phyloP scores from a whole-genome alignment of 2,888 invertebrate species.

The Mermis nigrescens region DNA sequence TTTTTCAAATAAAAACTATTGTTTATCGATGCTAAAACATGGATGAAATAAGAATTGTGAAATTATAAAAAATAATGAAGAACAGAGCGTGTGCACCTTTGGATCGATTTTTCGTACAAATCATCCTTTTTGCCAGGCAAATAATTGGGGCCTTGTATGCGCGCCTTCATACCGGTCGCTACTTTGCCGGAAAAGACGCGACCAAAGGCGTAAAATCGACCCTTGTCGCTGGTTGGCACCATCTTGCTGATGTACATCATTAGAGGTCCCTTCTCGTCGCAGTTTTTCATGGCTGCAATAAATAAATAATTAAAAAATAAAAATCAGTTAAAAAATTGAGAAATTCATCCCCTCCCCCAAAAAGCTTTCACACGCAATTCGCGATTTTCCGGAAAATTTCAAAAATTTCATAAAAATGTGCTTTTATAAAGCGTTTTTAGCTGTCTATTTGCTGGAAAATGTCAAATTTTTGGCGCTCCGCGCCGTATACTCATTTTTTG shows the following conservation, averaged over 20 bases:
- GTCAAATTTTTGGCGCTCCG: too few relatives aligned
- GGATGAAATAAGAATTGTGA: background rate
- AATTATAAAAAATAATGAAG: background rate
- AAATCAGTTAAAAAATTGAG: too few relatives aligned
- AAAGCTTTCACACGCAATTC: too few relatives aligned
- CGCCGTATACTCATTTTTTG: too few relatives aligned
- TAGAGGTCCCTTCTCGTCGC: constrained; percentile 85
- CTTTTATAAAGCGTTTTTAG: too few relatives aligned
- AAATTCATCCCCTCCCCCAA: too few relatives aligned
- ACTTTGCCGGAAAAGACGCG: constrained; percentile 95
- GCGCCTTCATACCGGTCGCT: constrained; percentile 45
- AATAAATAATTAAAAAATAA: background rate
- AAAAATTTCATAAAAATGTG: too few relatives aligned
- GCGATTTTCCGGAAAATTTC: too few relatives aligned
- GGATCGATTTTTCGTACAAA: constrained; percentile 93
- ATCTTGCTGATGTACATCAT: constrained; percentile 99
- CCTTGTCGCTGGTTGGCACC: constrained; percentile 99
- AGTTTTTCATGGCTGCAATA: constrained; percentile 46
- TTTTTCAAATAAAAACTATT: background rate
- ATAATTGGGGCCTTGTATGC: constrained; percentile 99
- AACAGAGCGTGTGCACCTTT: constrained; percentile 41
- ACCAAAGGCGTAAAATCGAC: constrained; percentile 98
- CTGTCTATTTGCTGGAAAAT: too few relatives aligned
- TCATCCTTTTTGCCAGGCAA: constrained; percentile 95
- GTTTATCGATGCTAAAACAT: background rate